Percentiles rank a stretch among this genome's conserved stretches.
These are phyloP conservation scores for Albula goreensis DNA, from an alignment of 2,113 vertebrate species.

Conservation along the genomic window DNA sequence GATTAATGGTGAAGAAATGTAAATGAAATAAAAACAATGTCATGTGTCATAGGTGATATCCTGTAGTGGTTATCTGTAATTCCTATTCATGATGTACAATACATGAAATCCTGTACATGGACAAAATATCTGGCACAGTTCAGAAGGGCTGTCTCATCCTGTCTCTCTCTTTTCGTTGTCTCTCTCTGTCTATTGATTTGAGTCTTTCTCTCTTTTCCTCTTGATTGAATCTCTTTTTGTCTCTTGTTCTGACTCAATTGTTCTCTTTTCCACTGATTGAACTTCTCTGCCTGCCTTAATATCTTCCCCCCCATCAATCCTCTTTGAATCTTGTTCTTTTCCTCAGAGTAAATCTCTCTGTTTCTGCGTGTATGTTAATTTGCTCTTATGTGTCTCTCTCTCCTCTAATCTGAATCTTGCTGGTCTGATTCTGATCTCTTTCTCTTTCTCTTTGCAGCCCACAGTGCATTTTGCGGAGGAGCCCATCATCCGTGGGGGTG, in stretches of 20 bases:
- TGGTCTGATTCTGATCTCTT: not conserved
- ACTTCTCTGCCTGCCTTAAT: not conserved
- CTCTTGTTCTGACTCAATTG: not conserved
- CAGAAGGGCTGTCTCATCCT: not conserved
- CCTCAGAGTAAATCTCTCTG: no score
- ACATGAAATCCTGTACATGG: not conserved
- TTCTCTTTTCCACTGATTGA: not conserved
- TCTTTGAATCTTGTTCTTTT: no score
- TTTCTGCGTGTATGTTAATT: no score
- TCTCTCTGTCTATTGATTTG: not conserved
- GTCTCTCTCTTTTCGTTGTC: not conserved
- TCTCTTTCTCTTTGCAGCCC: constrained; percentile 67
- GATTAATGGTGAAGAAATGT: no score
- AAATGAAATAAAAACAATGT: no score
- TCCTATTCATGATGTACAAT: not conserved
- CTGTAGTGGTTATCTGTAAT: not conserved
- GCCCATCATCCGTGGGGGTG: constrained; percentile 74
- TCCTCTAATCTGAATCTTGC: not conserved
- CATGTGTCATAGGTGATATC: not conserved
- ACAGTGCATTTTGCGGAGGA: constrained; percentile 94
- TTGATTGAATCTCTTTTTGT: not conserved
- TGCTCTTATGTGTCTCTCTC: not conserved
- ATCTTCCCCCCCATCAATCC: not conserved
- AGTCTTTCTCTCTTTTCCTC: not conserved
- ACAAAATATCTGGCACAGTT: not conserved